Conservation (phyloP, 2,113 vertebrate species). For the Cochlearius cochlearius region DNA sequence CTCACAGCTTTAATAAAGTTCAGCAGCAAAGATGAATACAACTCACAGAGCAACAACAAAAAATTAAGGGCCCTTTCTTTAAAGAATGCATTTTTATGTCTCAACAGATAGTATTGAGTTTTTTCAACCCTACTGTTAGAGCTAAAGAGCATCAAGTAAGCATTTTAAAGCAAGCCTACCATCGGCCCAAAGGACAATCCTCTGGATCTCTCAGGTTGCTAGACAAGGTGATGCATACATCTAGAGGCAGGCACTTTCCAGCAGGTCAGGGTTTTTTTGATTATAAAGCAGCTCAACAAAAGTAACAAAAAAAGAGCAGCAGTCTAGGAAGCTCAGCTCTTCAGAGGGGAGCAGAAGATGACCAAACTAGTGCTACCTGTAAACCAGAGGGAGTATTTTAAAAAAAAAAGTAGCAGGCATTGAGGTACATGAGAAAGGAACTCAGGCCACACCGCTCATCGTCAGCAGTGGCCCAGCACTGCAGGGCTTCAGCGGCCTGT, state of each 20-base stretch:
- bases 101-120: background rate
- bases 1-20: background rate
- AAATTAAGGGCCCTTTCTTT: background rate
- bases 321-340: background rate
- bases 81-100: background rate
- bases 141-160: background rate
- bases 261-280: background rate
- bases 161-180: background rate
- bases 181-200: background rate
- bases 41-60: background rate
- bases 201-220: background rate
- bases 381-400: background rate
- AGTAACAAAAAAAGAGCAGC: background rate
- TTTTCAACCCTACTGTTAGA: background rate
- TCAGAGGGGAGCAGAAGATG: background rate
- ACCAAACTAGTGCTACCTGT: background rate
- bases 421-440: background rate
- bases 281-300: background rate
- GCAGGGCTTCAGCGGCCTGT: background rate
- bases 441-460: fast-evolving
- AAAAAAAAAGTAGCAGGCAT: background rate
- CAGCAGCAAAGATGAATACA: background rate
- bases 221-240: background rate
- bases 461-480: background rate
- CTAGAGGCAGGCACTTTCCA: background rate